phyloP scores from a whole-genome alignment of 2,113 vertebrate species.

The Butorides virescens region DNA sequence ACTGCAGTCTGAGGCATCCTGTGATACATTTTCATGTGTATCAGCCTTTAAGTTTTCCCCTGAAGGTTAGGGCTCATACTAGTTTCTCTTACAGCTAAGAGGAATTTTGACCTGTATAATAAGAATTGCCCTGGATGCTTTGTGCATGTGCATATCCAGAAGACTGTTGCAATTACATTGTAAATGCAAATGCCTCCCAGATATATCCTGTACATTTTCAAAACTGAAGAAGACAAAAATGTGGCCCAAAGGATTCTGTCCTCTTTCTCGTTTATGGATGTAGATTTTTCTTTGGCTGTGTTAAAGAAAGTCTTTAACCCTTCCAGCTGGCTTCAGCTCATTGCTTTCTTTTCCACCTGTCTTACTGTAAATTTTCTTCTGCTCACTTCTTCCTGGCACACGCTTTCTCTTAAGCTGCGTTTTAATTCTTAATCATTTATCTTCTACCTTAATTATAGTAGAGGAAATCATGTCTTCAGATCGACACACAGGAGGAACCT shows the following conservation, averaged over 20 bases:
- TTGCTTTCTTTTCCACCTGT: not conserved
- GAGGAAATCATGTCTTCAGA: not conserved
- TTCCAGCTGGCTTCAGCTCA: not conserved
- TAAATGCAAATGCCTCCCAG: not conserved
- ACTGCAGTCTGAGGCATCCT: not conserved
- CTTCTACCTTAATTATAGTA: not conserved
- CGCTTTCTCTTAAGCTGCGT: not conserved
- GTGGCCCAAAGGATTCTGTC: not conserved
- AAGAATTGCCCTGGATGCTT: not conserved
- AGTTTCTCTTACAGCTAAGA: not conserved
- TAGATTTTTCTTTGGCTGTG: not conserved
- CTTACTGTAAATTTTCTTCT: not conserved
- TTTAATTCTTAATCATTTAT: conserved; percentile 25
- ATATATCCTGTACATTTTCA: not conserved
- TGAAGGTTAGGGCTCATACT: not conserved
- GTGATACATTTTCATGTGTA: not conserved
- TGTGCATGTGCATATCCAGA: not conserved
- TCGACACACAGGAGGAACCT: not conserved
- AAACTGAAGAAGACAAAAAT: not conserved
- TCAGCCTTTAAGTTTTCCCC: not conserved
- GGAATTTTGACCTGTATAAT: not conserved
- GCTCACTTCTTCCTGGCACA: not conserved
- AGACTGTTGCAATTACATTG: not conserved
- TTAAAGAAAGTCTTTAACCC: conserved; percentile 4
- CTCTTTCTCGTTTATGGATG: not conserved